Percentiles rank a stretch among this genome's conserved stretches.
Conservation (phyloP, 2,888 invertebrate species). For the Trimorus sp. region DNA sequence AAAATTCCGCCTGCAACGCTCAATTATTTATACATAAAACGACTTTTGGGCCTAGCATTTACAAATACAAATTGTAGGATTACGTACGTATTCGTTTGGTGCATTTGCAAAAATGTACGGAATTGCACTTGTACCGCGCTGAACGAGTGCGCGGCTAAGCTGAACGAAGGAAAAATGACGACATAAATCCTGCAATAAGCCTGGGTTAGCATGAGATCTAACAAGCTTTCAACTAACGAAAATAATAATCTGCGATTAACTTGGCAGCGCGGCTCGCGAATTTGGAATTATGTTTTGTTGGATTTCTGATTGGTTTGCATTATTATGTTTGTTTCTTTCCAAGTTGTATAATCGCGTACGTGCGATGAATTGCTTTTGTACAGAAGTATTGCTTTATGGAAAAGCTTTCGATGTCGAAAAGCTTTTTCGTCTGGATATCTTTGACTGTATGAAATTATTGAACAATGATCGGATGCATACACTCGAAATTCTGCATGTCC, state of each 20-base stretch:
- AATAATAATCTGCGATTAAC: slow-evolving; percentile 46
- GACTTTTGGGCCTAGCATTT: not conserved
- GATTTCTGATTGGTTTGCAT: slow-evolving; percentile 37
- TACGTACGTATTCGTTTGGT: slow-evolving; percentile 10
- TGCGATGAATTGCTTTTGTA: slow-evolving; percentile 57
- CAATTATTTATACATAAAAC: slow-evolving; percentile 25
- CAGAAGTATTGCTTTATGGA: slow-evolving; percentile 52
- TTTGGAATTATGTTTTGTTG: slow-evolving; percentile 30
- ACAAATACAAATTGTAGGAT: slow-evolving; percentile 11
- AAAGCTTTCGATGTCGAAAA: slow-evolving; percentile 56
- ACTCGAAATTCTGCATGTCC: slow-evolving; percentile 44
- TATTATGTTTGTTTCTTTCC: slow-evolving; percentile 30
- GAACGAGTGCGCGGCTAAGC: slow-evolving; percentile 2
- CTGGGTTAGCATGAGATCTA: slow-evolving; percentile 63
- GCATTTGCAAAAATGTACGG: slow-evolving; percentile 5
- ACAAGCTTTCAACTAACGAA: slow-evolving; percentile 62
- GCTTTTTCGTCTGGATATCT: slow-evolving; percentile 52
- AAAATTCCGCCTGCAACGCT: slow-evolving; percentile 18
- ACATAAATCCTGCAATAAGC: slow-evolving; percentile 24
- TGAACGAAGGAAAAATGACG: slow-evolving; percentile 15
- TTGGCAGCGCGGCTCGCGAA: not conserved
- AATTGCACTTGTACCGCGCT: slow-evolving; percentile 1
- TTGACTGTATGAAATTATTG: slow-evolving; percentile 47
- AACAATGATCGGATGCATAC: slow-evolving; percentile 35
- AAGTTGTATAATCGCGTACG: slow-evolving; percentile 29